A percentile compares a stretch with the other conserved stretches of the same genome.
These are phyloP conservation scores for Lordiphosa clarofinis DNA, from an alignment of 1,140 invertebrate species.

Conservation along the genomic window DNA sequence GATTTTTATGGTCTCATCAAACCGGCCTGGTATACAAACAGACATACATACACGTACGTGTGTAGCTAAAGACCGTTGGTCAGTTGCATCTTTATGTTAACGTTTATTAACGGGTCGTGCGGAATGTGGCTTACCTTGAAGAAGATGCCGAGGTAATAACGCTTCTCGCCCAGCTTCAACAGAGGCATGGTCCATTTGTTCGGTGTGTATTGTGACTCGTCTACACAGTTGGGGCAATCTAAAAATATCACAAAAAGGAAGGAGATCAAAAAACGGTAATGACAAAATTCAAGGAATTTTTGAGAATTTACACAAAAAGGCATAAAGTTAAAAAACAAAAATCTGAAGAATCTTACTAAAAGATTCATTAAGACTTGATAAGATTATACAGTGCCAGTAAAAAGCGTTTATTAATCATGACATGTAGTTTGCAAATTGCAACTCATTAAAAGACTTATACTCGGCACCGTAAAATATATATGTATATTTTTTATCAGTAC, in stretches of 20 bases:
- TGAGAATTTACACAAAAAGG: background rate
- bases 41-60: too few relatives aligned
- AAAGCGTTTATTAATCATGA: too few relatives aligned
- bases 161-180: conserved; percentile 90
- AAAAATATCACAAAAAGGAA: conserved; percentile 58
- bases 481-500: too few relatives aligned
- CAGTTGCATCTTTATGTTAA: conserved; percentile 19
- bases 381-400: too few relatives aligned
- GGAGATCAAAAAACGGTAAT: conserved; percentile 2
- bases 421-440: too few relatives aligned
- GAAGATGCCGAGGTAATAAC: conserved; percentile 94
- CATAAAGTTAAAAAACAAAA: background rate
- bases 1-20: conserved; percentile 8
- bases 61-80: conserved; percentile 6
- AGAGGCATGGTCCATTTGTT: conserved; percentile 93
- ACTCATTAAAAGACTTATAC: too few relatives aligned
- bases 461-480: too few relatives aligned
- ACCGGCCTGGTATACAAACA: conserved; percentile 7
- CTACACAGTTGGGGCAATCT: conserved; percentile 90
- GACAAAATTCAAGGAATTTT: background rate
- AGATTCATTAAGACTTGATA: too few relatives aligned
- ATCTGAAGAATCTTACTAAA: too few relatives aligned
- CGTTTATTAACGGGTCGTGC: conserved; percentile 40
- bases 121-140: conserved; percentile 87
- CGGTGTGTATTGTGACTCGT: conserved; percentile 83